Percentiles rank a stretch among this genome's conserved stretches.
phyloP scores from a whole-genome alignment of 1,140 invertebrate genomes.

The Lasioglossum baleicum region DNA sequence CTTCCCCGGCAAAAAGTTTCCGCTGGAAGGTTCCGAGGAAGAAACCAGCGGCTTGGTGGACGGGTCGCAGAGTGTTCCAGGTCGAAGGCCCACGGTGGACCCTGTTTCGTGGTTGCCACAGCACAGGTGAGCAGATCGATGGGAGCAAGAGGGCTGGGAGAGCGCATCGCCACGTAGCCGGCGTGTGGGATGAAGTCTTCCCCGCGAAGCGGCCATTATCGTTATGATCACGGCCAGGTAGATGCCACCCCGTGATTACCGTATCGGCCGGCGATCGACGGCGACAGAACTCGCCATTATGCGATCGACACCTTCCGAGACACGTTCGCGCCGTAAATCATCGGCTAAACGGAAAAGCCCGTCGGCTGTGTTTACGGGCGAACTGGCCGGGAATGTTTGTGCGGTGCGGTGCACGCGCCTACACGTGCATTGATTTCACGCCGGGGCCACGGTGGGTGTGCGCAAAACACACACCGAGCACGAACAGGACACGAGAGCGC shows the following conservation, averaged over 20 bases:
- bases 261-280: conserved; percentile 75
- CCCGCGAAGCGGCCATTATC: conserved; percentile 72
- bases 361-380: conserved; percentile 61
- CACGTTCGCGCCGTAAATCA: conserved; percentile 75
- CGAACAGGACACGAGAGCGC: background rate
- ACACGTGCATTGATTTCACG: conserved; percentile 44
- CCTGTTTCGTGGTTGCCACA: background rate
- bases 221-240: conserved; percentile 72
- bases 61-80: no score
- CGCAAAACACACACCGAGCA: conserved; percentile 21
- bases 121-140: background rate
- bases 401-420: conserved; percentile 40
- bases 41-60: no score
- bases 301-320: conserved; percentile 76
- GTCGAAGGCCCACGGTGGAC: no score
- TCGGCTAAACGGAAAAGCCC: conserved; percentile 71
- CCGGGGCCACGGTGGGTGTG: conserved; percentile 23
- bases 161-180: conserved; percentile 38
- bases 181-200: conserved; percentile 73
- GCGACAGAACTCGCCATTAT: conserved; percentile 75
- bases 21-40: no score
- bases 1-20: background rate
- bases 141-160: background rate
- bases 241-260: conserved; percentile 76
- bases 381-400: conserved; percentile 39